Conservation (phyloP, 2,797 vertebrate species). For the Smutsia gigantea region DNA sequence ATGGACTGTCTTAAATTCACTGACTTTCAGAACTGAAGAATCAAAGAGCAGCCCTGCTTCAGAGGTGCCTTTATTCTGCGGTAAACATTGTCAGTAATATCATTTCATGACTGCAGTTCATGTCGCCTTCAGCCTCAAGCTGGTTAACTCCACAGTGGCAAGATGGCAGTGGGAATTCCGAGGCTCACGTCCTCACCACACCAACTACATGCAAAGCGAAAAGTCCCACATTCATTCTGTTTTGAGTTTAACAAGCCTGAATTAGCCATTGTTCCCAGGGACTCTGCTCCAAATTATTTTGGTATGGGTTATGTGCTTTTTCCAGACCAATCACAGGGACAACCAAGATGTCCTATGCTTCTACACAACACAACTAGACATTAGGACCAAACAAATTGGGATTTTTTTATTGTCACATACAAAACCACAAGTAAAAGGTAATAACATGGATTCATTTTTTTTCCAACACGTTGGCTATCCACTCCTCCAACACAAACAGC, state of each 20-base stretch:
- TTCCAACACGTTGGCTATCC: neutral
- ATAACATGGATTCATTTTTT: neutral
- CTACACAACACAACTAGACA: neutral
- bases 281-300: neutral
- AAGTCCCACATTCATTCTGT: neutral
- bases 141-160: neutral
- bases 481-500: neutral
- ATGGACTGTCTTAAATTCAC: neutral
- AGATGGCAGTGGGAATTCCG: neutral
- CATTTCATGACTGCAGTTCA: neutral
- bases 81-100: neutral
- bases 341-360: neutral
- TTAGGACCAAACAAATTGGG: neutral
- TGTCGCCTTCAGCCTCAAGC: neutral
- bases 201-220: neutral
- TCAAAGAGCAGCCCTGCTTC: neutral
- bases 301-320: neutral
- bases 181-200: neutral
- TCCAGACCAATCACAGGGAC: neutral
- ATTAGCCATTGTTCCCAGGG: neutral
- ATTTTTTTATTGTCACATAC: neutral
- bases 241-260: neutral
- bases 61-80: neutral
- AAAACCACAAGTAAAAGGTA: neutral
- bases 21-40: neutral